Evolutionary conservation across 1,140 invertebrate genomes (phyloP).

Genomic region (Mizuhopecten yessoensis): DNA sequence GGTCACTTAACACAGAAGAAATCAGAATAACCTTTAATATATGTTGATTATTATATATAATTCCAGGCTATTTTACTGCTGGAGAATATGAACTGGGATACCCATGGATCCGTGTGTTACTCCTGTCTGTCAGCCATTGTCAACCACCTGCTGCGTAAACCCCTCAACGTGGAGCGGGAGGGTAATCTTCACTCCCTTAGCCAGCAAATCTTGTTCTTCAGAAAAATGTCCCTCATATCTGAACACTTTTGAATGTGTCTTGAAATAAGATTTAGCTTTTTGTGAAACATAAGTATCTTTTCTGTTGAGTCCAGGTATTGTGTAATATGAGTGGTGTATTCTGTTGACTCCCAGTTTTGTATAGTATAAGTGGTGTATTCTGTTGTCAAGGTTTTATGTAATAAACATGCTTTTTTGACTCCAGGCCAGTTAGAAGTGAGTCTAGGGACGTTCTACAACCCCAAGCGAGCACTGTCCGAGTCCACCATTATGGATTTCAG

Average conservation of each 20-base stretch:
- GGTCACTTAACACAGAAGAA: too few relatives aligned
- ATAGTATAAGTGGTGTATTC: neutral
- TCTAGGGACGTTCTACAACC: conserved; percentile 89
- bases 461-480: conserved; percentile 87
- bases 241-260: too few relatives aligned
- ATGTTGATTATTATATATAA: too few relatives aligned
- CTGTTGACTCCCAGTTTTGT: too few relatives aligned
- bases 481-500: conserved; percentile 89
- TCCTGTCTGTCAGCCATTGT: conserved; percentile 89
- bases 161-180: conserved; percentile 87
- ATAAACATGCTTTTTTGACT: neutral
- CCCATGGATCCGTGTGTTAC: conserved; percentile 88
- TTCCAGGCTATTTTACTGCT: conserved; percentile 87
- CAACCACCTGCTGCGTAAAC: conserved; percentile 88
- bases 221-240: too few relatives aligned
- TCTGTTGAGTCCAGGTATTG: too few relatives aligned
- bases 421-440: conserved; percentile 88
- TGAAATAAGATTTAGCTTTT: too few relatives aligned
- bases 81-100: conserved; percentile 89
- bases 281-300: too few relatives aligned
- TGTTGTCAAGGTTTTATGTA: neutral
- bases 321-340: too few relatives aligned
- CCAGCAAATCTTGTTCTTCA: too few relatives aligned
- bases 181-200: conserved; percentile 58
- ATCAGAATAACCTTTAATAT: too few relatives aligned